Evolutionary conservation across 2,113 vertebrate species (phyloP), one percentile per base, ranked within the genome.

Genomic region (Epinephelus lanceolatus): DNA sequence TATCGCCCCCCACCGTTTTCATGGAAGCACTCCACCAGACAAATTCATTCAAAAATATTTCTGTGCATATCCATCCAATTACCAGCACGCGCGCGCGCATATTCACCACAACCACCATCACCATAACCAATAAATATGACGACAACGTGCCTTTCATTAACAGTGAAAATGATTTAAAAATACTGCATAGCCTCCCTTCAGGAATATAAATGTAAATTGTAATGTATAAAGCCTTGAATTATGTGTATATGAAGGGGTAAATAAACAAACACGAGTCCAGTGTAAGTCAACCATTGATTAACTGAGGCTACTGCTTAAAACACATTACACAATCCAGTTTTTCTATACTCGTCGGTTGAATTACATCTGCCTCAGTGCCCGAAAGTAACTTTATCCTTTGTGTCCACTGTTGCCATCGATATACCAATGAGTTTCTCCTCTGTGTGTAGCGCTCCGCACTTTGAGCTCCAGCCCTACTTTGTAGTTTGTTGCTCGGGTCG

Each of bases 1-100:
- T 91, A 89, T 79, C 85, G 93, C 92, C 93, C 90, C 88, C 92
- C 65, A 76, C 70, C n/a, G 91, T 67, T 78, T 51, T 5, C 3
- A 85, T 23, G 37, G 11, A 15, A 71, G 72, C 33, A 91, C 69
- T 71, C 51, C 90, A 86, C 61, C 11, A 11, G 59, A 69, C 27
- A 65, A 47, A 83, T 81, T 49, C 80, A 91, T 93, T 90, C 77
- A 91, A 83, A 66, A 91, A 91, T 80, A 85, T 76, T 76, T 79
- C 70, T n/a, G 23, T 17, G 57, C 57, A 42, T 85, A 84, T 70
- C 47, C 52, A 73, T 63, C n/a, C 52, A 63, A 63, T 62, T 1
- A 51, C 9, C 33, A 30, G 25, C 66, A 8, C 62, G 23, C 10
- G 15, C 37, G 10, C 61, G 9, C 25, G 8, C 49, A 60, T 40